A percentile compares a stretch with the other conserved stretches of the same genome.
phyloP scores from a whole-genome alignment of 2,797 vertebrate species.

The Gambusia yucatana region DNA sequence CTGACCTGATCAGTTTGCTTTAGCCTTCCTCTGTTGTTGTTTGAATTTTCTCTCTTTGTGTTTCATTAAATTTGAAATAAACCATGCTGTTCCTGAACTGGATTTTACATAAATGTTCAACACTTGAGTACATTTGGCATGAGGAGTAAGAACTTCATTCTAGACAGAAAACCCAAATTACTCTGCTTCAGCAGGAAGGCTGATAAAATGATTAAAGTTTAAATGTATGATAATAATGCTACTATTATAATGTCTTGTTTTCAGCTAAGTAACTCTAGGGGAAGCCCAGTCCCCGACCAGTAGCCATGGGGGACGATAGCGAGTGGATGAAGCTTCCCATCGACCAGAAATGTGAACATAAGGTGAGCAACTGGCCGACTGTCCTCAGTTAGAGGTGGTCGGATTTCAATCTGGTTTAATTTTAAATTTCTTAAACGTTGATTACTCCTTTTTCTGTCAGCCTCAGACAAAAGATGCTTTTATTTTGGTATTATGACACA shows the following conservation, averaged over 20 bases:
- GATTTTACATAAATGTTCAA: neutral
- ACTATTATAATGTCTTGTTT: slow-evolving; percentile 6
- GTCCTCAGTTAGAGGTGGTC: neutral
- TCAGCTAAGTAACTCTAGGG: slow-evolving; percentile 71
- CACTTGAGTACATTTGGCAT: neutral
- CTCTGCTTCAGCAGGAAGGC: neutral
- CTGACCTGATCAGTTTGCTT: neutral
- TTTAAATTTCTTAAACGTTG: neutral
- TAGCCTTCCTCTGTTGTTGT: neutral
- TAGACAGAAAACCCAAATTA: neutral
- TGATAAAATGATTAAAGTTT: neutral
- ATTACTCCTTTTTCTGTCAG: neutral
- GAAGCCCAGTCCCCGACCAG: slow-evolving; percentile 62
- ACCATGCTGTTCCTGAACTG: neutral
- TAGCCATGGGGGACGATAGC: slow-evolving; percentile 95
- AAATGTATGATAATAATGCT: neutral
- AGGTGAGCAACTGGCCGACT: slow-evolving; percentile 80
- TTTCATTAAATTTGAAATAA: neutral
- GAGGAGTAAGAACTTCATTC: neutral
- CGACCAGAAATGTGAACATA: slow-evolving; percentile 99
- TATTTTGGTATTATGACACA: neutral
- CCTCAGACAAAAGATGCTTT: neutral
- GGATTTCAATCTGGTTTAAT: neutral
- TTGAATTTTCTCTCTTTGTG: neutral
- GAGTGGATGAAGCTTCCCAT: slow-evolving; percentile 98